Conservation (phyloP, 1,140 invertebrate genomes). For the Drosophila mayri region DNA sequence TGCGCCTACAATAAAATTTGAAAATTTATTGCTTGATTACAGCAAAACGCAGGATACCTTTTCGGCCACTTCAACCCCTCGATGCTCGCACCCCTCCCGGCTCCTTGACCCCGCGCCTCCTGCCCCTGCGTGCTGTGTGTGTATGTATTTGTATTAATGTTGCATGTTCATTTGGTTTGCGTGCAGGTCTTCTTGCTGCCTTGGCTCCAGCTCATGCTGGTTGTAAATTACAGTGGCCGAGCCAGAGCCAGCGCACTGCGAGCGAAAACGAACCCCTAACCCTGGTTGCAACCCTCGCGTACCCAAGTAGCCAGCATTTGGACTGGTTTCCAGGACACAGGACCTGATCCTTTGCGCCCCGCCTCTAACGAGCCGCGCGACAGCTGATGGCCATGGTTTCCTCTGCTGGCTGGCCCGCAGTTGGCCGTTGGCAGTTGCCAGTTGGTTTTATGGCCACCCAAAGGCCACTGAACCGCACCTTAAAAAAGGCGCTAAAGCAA, state of each 20-base stretch:
- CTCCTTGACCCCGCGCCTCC: constrained; percentile 3
- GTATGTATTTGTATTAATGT: constrained; percentile 57
- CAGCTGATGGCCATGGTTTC: constrained; percentile 74
- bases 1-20: constrained; percentile 69
- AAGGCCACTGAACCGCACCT: constrained; percentile 82
- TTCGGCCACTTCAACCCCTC: constrained; percentile 43
- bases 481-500: constrained; percentile 80
- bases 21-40: constrained; percentile 59
- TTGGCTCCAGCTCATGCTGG: constrained; percentile 47
- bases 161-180: constrained; percentile 76
- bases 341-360: constrained; percentile 23
- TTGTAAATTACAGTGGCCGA: constrained; percentile 63
- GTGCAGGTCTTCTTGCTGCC: constrained; percentile 48
- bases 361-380: constrained; percentile 62
- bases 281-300: constrained; percentile 61
- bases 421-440: constrained; percentile 23
- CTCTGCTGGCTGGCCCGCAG: constrained; percentile 32
- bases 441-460: constrained; percentile 75
- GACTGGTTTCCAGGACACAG: constrained; percentile 30
- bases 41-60: constrained; percentile 34
- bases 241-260: constrained; percentile 21
- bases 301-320: constrained; percentile 13
- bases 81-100: not conserved
- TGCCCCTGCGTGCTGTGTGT: constrained; percentile 1
- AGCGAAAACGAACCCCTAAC: constrained; percentile 55